phyloP scores from a whole-genome alignment of 1,140 invertebrate genomes.

The Stegodyphus dumicola region DNA sequence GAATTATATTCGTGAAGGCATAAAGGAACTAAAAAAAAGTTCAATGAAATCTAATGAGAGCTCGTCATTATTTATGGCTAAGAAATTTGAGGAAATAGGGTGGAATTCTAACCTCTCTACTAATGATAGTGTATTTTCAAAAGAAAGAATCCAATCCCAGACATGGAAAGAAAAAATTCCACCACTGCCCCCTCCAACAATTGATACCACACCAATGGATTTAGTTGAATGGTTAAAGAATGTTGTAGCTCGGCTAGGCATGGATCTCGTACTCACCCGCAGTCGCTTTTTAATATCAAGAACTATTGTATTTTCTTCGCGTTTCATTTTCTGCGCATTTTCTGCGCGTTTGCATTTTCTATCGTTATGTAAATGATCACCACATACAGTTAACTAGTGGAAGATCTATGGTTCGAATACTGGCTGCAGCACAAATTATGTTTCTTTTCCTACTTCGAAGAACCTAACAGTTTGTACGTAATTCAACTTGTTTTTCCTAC shows the following conservation, averaged over 20 bases:
- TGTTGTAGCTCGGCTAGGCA: slow-evolving; percentile 49
- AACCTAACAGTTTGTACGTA: too few species aligned
- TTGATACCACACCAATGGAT: slow-evolving; percentile 59
- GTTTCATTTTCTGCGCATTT: too few species aligned
- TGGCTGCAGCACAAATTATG: too few species aligned
- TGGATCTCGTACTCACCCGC: neutral
- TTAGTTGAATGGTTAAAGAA: slow-evolving; percentile 58
- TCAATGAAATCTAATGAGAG: slow-evolving; percentile 8
- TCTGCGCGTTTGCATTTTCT: too few species aligned
- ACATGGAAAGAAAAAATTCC: slow-evolving; percentile 52
- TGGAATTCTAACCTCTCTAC: slow-evolving; percentile 36
- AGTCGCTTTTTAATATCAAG: too few species aligned
- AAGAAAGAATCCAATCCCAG: slow-evolving; percentile 18
- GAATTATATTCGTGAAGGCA: slow-evolving; percentile 88
- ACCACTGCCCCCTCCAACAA: slow-evolving; percentile 47
- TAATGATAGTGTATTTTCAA: slow-evolving; percentile 24
- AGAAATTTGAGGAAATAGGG: slow-evolving; percentile 11
- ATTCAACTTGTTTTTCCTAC: too few species aligned
- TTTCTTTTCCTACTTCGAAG: too few species aligned
- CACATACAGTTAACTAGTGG: too few species aligned
- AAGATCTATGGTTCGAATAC: too few species aligned
- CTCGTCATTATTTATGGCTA: neutral
- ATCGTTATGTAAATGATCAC: too few species aligned
- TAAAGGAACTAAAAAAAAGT: slow-evolving; percentile 76
- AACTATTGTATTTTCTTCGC: too few species aligned